Base-by-base conservation (phyloP, 2,113 vertebrate species). In the Ornithorhynchus anatinus region DNA sequence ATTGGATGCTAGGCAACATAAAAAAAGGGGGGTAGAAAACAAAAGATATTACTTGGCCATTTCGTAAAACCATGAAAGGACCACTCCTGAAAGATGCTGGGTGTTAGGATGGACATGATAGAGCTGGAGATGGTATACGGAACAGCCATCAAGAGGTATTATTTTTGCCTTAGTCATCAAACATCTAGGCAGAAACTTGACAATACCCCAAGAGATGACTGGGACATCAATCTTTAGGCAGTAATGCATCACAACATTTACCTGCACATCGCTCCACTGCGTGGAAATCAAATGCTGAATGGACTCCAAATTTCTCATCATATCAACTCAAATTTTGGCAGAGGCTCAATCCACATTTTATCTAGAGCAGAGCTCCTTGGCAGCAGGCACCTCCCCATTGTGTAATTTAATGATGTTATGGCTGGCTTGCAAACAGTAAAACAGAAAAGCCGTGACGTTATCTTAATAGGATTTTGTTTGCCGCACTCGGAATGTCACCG, bases 391-490 rank as follows among this genome's bases (percentile, higher is more conserved):
- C 78, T 86, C 84, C 84, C 81, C 54, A 83, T 79, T 80, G 81
- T 86, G 86, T 83, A 65, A 79, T 83, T 84, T 84, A 81, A 76
- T 74, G 81, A 80, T 86, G 72, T 72, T 75, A 74, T 70, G 76
- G 86, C 86, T 84, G 86, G 66, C 75, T 87, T 80, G 81, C 83
- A 87, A 62, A 77, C 83, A 86, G 78, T 75, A 68, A 86, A 89
- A 84, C 86, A 89, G 77, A 89, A 70, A 79, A 84, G 81, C 74
- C 38, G 67, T 81, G 84, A 87, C 64, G 69, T 86, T 85, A 80
- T 81, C 80, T 84, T 82, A 86, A 86, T 77, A 79, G 86, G 87
- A 80, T 86, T 89, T 58, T 31, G 59, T 69, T 62, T 27, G 59
- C 71, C 59, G 82, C 75, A 58, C 77, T 63, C 31, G 0, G 2